phyloP scores from a whole-genome alignment of 2,888 invertebrate genomes.

The Acleris sparsana region DNA sequence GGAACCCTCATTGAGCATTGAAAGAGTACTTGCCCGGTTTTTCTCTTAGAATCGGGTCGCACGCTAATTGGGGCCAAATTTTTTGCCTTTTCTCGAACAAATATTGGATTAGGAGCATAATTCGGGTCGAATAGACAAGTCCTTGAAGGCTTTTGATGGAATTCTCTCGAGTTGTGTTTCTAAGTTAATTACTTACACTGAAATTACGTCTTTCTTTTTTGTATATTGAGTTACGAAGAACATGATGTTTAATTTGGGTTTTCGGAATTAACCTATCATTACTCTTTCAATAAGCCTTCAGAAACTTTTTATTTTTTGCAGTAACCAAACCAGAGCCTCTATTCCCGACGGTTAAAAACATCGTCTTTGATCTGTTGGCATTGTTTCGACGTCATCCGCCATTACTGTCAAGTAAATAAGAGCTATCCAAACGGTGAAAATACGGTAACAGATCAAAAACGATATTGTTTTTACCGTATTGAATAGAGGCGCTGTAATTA shows the following conservation, averaged over 20 bases:
- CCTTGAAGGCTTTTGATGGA: constrained; percentile 66
- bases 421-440: too few relatives aligned
- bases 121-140: constrained; percentile 70
- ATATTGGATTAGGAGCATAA: constrained; percentile 78
- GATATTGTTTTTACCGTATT: too few relatives aligned
- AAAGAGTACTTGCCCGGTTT: constrained; percentile 20
- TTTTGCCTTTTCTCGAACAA: constrained; percentile 69
- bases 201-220: constrained; percentile 29
- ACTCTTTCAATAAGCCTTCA: background rate
- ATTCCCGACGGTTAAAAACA: too few relatives aligned
- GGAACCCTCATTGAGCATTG: constrained; percentile 9
- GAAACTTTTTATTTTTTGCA: too few relatives aligned
- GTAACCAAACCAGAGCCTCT: too few relatives aligned
- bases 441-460: too few relatives aligned
- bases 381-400: too few relatives aligned
- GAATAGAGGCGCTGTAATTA: too few relatives aligned
- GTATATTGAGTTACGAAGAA: constrained; percentile 19
- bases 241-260: constrained; percentile 22
- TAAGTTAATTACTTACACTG: constrained; percentile 34
- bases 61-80: constrained; percentile 77
- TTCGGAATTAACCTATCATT: constrained; percentile 3
- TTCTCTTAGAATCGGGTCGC: constrained; percentile 78
- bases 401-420: too few relatives aligned
- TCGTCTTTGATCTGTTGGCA: too few relatives aligned
- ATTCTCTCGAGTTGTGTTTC: constrained; percentile 44